Evolutionary conservation across 2,797 vertebrate species (phyloP), one percentile per base, ranked within the genome.

Genomic region (Takifugu rubripes): DNA sequence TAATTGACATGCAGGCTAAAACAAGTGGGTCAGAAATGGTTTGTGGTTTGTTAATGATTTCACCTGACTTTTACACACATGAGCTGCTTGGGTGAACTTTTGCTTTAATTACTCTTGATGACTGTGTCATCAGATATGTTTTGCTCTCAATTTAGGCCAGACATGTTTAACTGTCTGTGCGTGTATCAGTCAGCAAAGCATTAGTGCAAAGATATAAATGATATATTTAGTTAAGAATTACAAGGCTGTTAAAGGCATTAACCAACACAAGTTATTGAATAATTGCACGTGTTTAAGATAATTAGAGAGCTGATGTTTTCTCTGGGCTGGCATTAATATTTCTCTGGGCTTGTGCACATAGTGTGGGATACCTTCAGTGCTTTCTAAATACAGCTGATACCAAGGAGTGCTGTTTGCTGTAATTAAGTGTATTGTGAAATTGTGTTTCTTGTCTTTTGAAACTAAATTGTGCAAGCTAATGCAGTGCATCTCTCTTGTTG

Each of bases 301-400:
- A 56, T 68, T 56, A 49, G 12, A 55, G 42, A 29, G 25, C 25
- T 43, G 6, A 6, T 25, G 10, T 44, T 52, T 59, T n/a, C 14
- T 29, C 17, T 27, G 12, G 47, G 42, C 27, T 56, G 25, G n/a
- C 44, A n/a, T 46, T 46, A 7, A n/a, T 46, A 21, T 10, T 12
- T 25, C 46, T 16, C 48, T 27, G 25, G 46, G 21, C 10, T 47
- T 47, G n/a, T 27, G 48, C 27, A 21, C 54, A 67, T 61, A 59
- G 0, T 47, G 16, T 16, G 15, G 45, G 1, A 47, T 54, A 48
- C 29, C 52, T 15, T 25, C 27, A 52, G 2, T 50, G 29, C 36
- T 43, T 21, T 53, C 25, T 25, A 21, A 49, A 46, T 54, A 4
- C 24, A 17, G 25, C 9, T 5, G 5, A 36, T 47, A 14, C 40